Percentiles rank a stretch among this genome's conserved stretches.
Conservation (phyloP, 2,888 invertebrate genomes). For the Acanthosepion lycidas region DNA sequence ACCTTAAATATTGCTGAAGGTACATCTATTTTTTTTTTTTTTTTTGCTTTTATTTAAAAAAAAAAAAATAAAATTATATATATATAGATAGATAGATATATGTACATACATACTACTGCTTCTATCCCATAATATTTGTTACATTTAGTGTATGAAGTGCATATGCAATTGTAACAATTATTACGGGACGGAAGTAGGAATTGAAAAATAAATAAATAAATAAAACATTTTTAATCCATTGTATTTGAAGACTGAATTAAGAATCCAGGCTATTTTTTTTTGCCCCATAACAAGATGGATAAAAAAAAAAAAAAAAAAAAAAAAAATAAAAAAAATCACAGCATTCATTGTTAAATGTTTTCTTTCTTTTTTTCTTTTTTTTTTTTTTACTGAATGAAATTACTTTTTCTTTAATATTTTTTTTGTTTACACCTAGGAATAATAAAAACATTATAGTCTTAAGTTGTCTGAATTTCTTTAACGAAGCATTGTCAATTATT, state of each 20-base stretch:
- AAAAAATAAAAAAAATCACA: background rate
- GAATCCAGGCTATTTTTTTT: background rate
- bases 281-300: background rate
- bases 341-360: background rate
- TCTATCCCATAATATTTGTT: too few relatives aligned
- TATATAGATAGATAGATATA: too few relatives aligned
- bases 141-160: too few relatives aligned
- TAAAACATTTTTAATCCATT: background rate
- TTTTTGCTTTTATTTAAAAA: background rate
- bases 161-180: too few relatives aligned
- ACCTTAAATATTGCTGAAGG: background rate
- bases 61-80: too few relatives aligned
- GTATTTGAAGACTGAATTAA: background rate
- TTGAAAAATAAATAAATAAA: background rate
- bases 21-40: background rate
- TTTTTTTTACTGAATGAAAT: too few relatives aligned
- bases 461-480: too few relatives aligned
- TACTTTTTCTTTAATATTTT: background rate
- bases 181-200: background rate
- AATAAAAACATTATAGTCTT: too few relatives aligned
- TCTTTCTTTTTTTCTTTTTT: too few relatives aligned
- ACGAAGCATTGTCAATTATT: too few relatives aligned
- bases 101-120: too few relatives aligned
- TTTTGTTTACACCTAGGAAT: too few relatives aligned
- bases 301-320: background rate